phyloP scores from a whole-genome alignment of 2,113 vertebrate genomes.

The Tinamus guttatus region DNA sequence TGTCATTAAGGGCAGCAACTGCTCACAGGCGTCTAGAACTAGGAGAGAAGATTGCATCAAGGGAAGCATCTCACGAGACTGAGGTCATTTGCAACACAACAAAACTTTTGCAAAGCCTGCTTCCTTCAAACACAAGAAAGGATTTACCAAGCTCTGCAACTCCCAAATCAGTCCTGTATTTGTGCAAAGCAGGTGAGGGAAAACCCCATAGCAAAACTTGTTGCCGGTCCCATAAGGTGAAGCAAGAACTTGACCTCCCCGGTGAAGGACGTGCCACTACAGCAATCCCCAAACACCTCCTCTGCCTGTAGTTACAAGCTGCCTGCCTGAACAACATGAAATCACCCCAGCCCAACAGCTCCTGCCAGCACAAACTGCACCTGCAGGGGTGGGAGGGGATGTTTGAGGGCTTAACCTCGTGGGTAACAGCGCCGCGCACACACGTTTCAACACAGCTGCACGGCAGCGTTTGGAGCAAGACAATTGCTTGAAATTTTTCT shows the following conservation, averaged over 20 bases:
- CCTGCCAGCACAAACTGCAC: neutral
- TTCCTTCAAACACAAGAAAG: neutral
- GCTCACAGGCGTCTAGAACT: neutral
- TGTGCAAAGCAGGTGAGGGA: too few relatives aligned
- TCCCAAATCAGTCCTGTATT: neutral
- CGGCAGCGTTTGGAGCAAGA: neutral
- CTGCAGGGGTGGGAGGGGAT: accelerated
- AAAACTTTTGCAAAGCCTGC: neutral
- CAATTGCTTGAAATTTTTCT: too few relatives aligned
- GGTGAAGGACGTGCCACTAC: neutral
- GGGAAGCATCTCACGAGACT: neutral
- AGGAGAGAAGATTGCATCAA: neutral
- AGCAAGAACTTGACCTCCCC: neutral
- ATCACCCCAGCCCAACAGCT: neutral
- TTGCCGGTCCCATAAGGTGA: neutral
- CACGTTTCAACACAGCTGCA: neutral
- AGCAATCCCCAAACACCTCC: neutral
- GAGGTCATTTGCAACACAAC: neutral
- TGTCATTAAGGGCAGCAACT: accelerated
- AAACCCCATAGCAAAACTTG: neutral
- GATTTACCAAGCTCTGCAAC: neutral
- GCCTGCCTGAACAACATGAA: neutral
- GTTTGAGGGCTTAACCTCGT: accelerated
- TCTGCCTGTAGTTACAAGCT: neutral
- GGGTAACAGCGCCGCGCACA: neutral